These are phyloP conservation scores for Cebus imitator DNA, from an alignment of 2,113 vertebrate genomes.

Conservation along the genomic window DNA sequence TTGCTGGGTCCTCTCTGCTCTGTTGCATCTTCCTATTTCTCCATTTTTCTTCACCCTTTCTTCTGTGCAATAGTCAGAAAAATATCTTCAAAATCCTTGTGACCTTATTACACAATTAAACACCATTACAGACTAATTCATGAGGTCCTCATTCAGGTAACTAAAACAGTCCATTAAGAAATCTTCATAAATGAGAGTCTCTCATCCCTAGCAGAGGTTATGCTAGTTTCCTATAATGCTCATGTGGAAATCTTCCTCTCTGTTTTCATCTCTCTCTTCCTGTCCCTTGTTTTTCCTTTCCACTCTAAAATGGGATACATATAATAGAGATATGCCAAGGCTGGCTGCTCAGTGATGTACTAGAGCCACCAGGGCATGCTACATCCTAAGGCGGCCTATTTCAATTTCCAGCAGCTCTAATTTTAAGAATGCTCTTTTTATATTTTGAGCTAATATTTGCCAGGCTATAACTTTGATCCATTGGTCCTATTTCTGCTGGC, in stretches of 20 bases:
- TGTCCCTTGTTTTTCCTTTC: not conserved
- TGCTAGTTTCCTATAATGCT: not conserved
- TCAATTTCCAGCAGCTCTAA: conserved; percentile 42
- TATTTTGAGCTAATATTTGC: conserved; percentile 66
- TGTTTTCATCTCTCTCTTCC: not conserved
- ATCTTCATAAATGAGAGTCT: not conserved
- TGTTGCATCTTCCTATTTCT: not conserved
- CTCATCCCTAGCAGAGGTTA: not conserved
- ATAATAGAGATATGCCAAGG: not conserved
- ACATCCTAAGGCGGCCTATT: conserved; percentile 46
- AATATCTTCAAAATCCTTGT: not conserved
- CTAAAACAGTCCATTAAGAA: not conserved
- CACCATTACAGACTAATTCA: not conserved
- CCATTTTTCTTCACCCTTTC: not conserved
- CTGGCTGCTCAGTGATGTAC: not conserved
- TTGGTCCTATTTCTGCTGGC: conserved; percentile 67
- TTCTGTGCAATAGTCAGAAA: not conserved
- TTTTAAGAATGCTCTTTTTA: conserved; percentile 56
- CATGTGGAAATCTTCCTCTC: not conserved
- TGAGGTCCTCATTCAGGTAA: not conserved
- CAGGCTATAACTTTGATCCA: conserved; percentile 69
- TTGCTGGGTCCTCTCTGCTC: not conserved
- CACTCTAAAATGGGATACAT: not conserved
- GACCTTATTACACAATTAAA: not conserved
- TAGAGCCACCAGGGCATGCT: not conserved